These are phyloP conservation scores for Apodemia duryi DNA, from an alignment of 2,888 invertebrate genomes.

Conservation along the genomic window DNA sequence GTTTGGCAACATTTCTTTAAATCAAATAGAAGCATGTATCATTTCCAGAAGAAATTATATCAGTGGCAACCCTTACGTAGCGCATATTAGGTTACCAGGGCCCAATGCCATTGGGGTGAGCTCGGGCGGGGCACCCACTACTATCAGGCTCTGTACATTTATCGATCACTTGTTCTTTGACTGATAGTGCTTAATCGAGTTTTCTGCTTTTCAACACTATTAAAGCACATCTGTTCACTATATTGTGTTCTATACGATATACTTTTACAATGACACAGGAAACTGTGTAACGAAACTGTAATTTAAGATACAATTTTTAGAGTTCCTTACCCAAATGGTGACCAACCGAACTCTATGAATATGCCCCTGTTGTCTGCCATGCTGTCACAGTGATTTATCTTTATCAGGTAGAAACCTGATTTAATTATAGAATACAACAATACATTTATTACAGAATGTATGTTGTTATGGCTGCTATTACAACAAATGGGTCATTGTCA, in stretches of 20 bases:
- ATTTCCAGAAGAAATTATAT: conserved; percentile 22
- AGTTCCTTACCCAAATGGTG: too few species aligned
- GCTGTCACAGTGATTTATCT: too few species aligned
- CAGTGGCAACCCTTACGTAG: conserved; percentile 47
- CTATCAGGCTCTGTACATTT: conserved; percentile 31
- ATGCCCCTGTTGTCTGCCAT: too few species aligned
- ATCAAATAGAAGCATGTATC: background rate
- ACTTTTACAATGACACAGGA: background rate
- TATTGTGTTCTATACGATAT: background rate
- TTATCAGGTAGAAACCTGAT: too few species aligned
- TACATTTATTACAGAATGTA: too few species aligned
- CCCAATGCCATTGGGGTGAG: conserved; percentile 47
- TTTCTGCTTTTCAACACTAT: conserved; percentile 30
- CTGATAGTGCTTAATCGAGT: conserved; percentile 50
- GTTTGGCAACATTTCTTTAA: too few species aligned
- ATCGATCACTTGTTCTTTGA: conserved; percentile 46
- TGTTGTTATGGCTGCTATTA: too few species aligned
- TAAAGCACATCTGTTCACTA: conserved; percentile 32
- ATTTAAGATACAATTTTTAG: background rate
- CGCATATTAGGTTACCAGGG: conserved; percentile 73
- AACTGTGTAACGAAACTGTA: background rate
- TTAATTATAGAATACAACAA: too few species aligned
- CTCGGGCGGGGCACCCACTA: conserved; percentile 35
- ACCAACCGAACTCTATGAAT: too few species aligned
- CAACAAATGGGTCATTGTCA: too few species aligned